Conservation (phyloP, 2,113 vertebrate genomes). For the Sphaerodactylus townsendi region DNA sequence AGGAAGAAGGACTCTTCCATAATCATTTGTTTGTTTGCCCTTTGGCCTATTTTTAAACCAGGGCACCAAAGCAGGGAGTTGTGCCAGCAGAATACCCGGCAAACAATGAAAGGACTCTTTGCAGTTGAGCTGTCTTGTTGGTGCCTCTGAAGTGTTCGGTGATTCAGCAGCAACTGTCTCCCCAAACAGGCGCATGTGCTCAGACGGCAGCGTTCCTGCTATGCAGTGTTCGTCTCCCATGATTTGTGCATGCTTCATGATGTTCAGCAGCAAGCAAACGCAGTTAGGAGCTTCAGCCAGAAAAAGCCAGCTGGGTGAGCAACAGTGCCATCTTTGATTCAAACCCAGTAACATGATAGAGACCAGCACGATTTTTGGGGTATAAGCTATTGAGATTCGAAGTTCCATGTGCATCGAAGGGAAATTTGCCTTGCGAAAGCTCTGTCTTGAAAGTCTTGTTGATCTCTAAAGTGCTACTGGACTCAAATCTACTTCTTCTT, state of each 20-base stretch:
- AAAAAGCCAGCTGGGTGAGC: background rate
- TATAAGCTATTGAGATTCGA: no score
- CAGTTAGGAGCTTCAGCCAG: fast-evolving
- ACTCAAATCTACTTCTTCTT: no score
- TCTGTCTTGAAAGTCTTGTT: no score
- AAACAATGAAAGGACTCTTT: slow-evolving; percentile 45
- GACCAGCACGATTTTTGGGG: no score
- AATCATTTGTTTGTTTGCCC: slow-evolving; percentile 70
- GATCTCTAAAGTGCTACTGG: no score
- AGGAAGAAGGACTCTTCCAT: slow-evolving; percentile 41
- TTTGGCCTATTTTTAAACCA: slow-evolving; percentile 67
- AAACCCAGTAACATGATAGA: no score
- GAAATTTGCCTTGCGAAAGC: no score
- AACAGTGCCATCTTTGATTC: background rate
- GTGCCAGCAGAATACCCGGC: slow-evolving; percentile 56
- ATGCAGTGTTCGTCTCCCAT: background rate
- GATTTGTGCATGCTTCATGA: background rate
- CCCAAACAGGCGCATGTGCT: background rate
- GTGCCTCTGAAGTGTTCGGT: slow-evolving; percentile 20
- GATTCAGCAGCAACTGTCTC: slow-evolving; percentile 43
- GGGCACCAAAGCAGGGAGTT: slow-evolving; percentile 51
- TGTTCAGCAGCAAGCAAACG: background rate
- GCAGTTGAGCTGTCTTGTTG: slow-evolving; percentile 18
- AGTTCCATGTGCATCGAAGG: no score
- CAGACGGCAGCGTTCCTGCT: slow-evolving; percentile 34